A percentile compares a stretch with the other conserved stretches of the same genome.
These are phyloP conservation scores for Isoperla grammatica DNA, from an alignment of 2,888 invertebrate genomes.

Conservation along the genomic window DNA sequence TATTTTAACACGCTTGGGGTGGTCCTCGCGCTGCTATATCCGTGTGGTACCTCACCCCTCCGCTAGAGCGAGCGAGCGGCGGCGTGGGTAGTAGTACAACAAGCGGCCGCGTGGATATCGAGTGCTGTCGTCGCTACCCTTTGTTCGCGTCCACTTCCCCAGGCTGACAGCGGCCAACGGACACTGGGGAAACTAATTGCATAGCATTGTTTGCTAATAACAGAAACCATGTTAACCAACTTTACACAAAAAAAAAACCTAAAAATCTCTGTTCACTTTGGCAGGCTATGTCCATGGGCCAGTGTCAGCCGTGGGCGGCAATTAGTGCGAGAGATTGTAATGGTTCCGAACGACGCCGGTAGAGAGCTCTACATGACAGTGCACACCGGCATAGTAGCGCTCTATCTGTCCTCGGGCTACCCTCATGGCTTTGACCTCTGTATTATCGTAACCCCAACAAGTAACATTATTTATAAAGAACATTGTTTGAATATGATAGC, in stretches of 20 bases:
- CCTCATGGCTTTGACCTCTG: too few relatives aligned
- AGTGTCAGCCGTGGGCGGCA: background rate
- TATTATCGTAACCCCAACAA: too few relatives aligned
- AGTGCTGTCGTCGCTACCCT: background rate
- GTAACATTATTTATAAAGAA: too few relatives aligned
- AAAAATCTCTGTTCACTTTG: background rate
- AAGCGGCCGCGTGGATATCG: background rate
- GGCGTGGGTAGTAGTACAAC: too few relatives aligned
- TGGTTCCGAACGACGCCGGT: background rate
- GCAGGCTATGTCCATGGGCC: background rate
- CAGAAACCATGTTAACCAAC: conserved; percentile 3
- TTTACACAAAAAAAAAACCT: background rate
- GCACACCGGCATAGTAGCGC: too few relatives aligned
- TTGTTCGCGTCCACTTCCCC: background rate
- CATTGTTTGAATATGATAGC: too few relatives aligned
- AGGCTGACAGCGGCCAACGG: background rate
- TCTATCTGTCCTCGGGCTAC: too few relatives aligned
- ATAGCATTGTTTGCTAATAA: conserved; percentile 25
- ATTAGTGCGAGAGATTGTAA: background rate
- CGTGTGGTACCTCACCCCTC: too few relatives aligned
- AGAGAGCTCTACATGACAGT: background rate
- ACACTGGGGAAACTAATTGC: conserved; percentile 17
- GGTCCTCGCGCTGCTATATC: too few relatives aligned
- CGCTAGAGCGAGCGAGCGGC: too few relatives aligned
- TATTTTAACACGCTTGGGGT: too few relatives aligned